A percentile compares a stretch with the other conserved stretches of the same genome.
These are phyloP conservation scores for Maccullochella peelii DNA, from an alignment of 2,113 vertebrate species.

Conservation along the genomic window DNA sequence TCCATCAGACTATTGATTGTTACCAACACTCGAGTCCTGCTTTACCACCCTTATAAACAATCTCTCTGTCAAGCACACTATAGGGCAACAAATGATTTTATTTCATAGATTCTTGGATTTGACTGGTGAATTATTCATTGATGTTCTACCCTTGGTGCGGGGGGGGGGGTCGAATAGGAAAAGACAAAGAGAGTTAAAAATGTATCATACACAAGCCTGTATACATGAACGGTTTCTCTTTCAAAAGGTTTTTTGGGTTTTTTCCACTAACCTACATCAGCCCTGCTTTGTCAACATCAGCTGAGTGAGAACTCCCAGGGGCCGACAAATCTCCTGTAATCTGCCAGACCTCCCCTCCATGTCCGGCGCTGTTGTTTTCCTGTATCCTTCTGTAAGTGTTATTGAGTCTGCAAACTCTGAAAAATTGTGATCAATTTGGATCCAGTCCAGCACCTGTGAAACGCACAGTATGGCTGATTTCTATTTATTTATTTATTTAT, in stretches of 20 bases:
- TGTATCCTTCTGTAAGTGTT: slow-evolving; percentile 69
- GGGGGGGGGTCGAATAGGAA: slow-evolving; percentile 38
- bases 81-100: slow-evolving; percentile 79
- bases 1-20: slow-evolving; percentile 74
- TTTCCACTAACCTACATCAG: slow-evolving; percentile 46
- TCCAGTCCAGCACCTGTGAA: slow-evolving; percentile 60
- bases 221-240: slow-evolving; percentile 39
- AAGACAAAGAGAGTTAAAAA: slow-evolving; percentile 65
- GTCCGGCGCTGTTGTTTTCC: slow-evolving; percentile 58
- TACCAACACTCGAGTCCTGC: slow-evolving; percentile 67
- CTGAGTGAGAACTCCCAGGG: slow-evolving; percentile 70
- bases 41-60: slow-evolving; percentile 79
- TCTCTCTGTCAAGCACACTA: slow-evolving; percentile 73
- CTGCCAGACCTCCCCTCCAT: slow-evolving; percentile 64
- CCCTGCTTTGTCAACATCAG: slow-evolving; percentile 75
- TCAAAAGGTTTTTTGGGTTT: slow-evolving; percentile 25
- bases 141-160: slow-evolving; percentile 59
- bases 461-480: slow-evolving; percentile 29
- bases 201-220: slow-evolving; percentile 32
- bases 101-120: slow-evolving; percentile 80
- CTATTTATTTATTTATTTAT: slow-evolving; percentile 20
- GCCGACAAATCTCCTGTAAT: slow-evolving; percentile 71
- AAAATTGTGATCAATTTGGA: slow-evolving; percentile 72
- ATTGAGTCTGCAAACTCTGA: slow-evolving; percentile 71
- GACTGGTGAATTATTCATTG: slow-evolving; percentile 79